These are phyloP conservation scores for Triops longicaudatus DNA, from an alignment of 1,140 invertebrate species.

Conservation along the genomic window DNA sequence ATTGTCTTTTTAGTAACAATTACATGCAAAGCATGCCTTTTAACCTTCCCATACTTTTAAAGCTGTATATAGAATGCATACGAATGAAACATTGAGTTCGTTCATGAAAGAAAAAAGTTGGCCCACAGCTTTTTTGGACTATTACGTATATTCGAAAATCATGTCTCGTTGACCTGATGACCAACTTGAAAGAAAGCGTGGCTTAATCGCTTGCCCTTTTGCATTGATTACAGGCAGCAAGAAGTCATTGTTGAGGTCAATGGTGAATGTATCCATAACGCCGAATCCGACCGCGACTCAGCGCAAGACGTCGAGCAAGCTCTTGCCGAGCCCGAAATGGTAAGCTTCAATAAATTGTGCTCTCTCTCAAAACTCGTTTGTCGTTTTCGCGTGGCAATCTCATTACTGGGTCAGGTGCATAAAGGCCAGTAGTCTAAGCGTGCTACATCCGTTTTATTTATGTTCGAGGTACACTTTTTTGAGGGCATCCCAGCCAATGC, in stretches of 20 bases:
- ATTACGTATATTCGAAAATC: not conserved
- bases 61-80: no score
- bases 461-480: not conserved
- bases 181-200: not conserved
- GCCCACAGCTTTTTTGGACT: not conserved
- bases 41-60: no score
- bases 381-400: not conserved
- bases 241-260: not conserved
- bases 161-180: slow-evolving; percentile 5
- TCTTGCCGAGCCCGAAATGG: not conserved
- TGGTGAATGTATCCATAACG: not conserved
- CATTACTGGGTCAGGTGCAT: slow-evolving; percentile 3
- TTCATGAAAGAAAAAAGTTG: not conserved
- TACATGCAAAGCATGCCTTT: no score
- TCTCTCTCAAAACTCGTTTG: not conserved
- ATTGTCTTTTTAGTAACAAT: not conserved
- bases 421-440: not conserved
- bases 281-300: not conserved
- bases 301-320: not conserved
- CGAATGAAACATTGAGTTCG: not conserved
- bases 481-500: no score
- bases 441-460: slow-evolving; percentile 2
- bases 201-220: not conserved
- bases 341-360: not conserved
- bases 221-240: not conserved